Evolutionary conservation across 2,888 invertebrate species (phyloP), one percentile per base, ranked within the genome.

Genomic region (Hirudinaria manillensis): DNA sequence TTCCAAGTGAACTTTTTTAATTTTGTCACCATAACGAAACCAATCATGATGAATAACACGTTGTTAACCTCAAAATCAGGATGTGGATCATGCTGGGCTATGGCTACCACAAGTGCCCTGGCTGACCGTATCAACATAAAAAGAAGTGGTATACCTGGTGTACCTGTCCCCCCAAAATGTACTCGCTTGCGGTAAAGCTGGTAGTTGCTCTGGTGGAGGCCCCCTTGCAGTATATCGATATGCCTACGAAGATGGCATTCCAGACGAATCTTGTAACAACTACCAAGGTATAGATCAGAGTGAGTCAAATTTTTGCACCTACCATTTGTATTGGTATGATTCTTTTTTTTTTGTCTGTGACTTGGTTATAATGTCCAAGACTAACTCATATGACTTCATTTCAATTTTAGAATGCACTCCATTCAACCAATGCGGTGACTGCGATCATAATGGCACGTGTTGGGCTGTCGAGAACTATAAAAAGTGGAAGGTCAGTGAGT

Each of bases 201-300:
- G 36, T 36, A 6, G 4, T 6, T 36, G 36, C 36, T 10, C 4
- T 10, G 36, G 36, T 36, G 36, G 36, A 3, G 10, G 4, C 3
- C 4, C 84, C 72, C 78, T 82, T 4, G 83, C 81, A 6, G 87
- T 87, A 19, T 87, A 85, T 80, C 78, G 82, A 68, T 87, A 87
- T 79, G 87, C 87, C 3, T 83, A 87, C 77, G 79, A 83, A 27
- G 79, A 83, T 74, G 87, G 87, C 56, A 86, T 87, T 70, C 86
- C 86, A 27, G 86, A 87, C 79, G 87, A 87, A 77, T 86, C 87
- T 0, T 87, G 87, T 80, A 87, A 87, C 80, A 87, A 87, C 81
- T 87, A 87, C 79, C 87, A 87, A 78, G 87, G 87, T 13, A 84
- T 83, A 71, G 83, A 87, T 79, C 86, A 86, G 81, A 81, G 86